Evolutionary conservation across 2,888 invertebrate species (phyloP).

Genomic region (Diplazon laetatorius): DNA sequence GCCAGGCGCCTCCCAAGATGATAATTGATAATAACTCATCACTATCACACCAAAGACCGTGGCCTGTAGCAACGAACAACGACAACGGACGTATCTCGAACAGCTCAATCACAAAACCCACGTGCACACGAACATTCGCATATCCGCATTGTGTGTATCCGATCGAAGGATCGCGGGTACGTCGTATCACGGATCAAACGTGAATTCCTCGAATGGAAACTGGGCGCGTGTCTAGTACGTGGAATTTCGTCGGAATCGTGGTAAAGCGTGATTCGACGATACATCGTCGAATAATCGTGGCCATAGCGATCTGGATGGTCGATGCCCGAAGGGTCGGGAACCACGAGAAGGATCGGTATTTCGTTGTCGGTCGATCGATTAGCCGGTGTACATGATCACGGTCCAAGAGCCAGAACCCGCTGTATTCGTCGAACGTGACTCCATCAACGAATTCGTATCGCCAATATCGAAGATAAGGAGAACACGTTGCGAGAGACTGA

Average conservation of each 20-base stretch:
- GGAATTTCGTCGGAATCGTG: slow-evolving; percentile 35
- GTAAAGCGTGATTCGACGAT: no score
- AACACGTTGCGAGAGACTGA: slow-evolving; percentile 8
- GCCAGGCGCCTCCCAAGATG: no score
- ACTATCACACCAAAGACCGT: background rate
- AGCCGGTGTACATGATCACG: slow-evolving; percentile 59
- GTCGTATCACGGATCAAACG: slow-evolving; percentile 6
- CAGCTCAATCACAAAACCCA: background rate
- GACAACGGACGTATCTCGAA: background rate
- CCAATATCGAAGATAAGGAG: background rate
- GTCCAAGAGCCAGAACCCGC: slow-evolving; percentile 33
- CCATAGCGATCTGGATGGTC: no score
- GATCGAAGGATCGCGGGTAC: slow-evolving; percentile 36
- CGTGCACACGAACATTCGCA: background rate
- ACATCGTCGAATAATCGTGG: no score
- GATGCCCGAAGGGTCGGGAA: no score
- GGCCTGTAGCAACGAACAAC: slow-evolving; percentile 10
- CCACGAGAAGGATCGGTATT: no score
- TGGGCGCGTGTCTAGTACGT: slow-evolving; percentile 29
- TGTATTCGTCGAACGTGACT: slow-evolving; percentile 61
- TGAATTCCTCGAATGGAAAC: slow-evolving; percentile 37
- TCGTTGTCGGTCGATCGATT: slow-evolving; percentile 46
- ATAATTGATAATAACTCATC: background rate
- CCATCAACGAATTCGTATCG: slow-evolving; percentile 56
- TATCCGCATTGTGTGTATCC: slow-evolving; percentile 16